phyloP scores from a whole-genome alignment of 2,113 vertebrate genomes.

The Tychaedon coryphoeus region DNA sequence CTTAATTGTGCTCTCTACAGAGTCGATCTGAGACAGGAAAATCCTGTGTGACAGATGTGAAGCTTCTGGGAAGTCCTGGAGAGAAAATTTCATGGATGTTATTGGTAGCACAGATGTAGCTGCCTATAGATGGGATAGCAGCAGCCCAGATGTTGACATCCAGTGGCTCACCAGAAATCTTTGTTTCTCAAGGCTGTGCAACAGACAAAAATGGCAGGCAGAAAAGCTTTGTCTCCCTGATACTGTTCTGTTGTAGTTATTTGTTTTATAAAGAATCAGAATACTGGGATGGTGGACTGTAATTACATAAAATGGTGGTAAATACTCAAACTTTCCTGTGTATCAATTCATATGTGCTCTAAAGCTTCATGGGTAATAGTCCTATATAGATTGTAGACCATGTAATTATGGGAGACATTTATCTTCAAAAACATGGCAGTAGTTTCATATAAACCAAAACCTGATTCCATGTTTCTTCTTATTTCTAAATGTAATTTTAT shows the following conservation, averaged over 20 bases:
- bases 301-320: background rate
- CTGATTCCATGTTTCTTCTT: background rate
- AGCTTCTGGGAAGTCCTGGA: background rate
- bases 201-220: background rate
- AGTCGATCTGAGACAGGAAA: background rate
- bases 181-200: background rate
- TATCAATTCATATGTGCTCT: background rate
- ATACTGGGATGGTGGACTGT: background rate
- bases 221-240: background rate
- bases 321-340: background rate
- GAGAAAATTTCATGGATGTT: background rate
- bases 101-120: background rate
- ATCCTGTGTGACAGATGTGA: background rate
- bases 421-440: background rate
- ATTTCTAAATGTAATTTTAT: background rate
- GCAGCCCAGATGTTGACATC: too few species aligned
- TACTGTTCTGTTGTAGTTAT: background rate
- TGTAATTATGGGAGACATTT: background rate
- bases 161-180: background rate
- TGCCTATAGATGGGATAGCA: background rate
- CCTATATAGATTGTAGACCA: rapidly evolving
- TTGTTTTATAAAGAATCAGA: background rate
- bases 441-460: background rate
- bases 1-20: background rate
- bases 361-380: background rate